A percentile compares a stretch with the other conserved stretches of the same genome.
These are phyloP conservation scores for Drosophila nebulosa DNA, from an alignment of 1,140 invertebrate species.

Conservation along the genomic window DNA sequence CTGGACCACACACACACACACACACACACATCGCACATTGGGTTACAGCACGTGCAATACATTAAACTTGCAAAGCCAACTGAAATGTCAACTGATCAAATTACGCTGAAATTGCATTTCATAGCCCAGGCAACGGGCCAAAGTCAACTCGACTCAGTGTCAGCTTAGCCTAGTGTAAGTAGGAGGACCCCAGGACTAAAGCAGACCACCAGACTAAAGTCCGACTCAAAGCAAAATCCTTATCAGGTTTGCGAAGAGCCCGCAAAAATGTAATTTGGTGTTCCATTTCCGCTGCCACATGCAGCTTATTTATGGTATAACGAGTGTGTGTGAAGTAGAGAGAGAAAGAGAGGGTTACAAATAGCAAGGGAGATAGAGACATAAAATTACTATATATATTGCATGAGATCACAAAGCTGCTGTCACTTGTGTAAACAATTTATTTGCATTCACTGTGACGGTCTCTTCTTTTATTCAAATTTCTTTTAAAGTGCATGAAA, in stretches of 20 bases:
- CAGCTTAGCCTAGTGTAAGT: not conserved
- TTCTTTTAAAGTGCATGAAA: slow-evolving; percentile 28
- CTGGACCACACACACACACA: not conserved
- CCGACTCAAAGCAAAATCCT: slow-evolving; percentile 22
- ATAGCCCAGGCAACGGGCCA: slow-evolving; percentile 13
- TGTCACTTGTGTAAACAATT: slow-evolving; percentile 43
- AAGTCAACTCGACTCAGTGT: not conserved
- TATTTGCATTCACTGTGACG: slow-evolving; percentile 20
- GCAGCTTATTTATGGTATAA: slow-evolving; percentile 65
- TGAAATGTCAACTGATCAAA: slow-evolving; percentile 72
- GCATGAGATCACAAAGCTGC: slow-evolving; percentile 35
- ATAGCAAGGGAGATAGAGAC: slow-evolving; percentile 12
- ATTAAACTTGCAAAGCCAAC: slow-evolving; percentile 33
- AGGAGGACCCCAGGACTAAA: slow-evolving; percentile 14
- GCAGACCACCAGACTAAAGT: not conserved
- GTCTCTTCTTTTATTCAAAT: not conserved
- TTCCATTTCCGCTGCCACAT: slow-evolving; percentile 66
- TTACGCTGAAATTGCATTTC: slow-evolving; percentile 70
- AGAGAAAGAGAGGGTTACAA: not conserved
- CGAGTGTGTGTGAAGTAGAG: not conserved
- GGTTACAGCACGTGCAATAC: slow-evolving; percentile 4
- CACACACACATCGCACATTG: not conserved
- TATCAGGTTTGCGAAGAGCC: slow-evolving; percentile 47
- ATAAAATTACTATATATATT: slow-evolving; percentile 33
- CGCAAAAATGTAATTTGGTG: slow-evolving; percentile 59